phyloP scores from a whole-genome alignment of 92 coral and sea anemone species.

The Epizoanthus scotinus region DNA sequence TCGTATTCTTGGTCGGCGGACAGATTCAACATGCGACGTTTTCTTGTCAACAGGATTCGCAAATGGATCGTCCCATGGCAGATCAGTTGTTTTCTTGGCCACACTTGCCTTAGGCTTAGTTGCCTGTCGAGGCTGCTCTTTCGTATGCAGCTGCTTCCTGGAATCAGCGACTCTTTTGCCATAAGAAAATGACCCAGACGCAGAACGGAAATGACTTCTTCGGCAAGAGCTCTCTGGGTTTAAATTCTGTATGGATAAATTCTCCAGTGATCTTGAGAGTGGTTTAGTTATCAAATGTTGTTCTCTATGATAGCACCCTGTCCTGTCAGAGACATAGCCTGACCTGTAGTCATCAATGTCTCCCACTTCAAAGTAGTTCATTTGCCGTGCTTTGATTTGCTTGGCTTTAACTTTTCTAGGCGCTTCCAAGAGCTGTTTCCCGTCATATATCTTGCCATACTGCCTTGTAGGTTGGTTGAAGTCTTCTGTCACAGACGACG shows the following conservation, averaged over 20 bases:
- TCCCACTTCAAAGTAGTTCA: slow-evolving; percentile 64
- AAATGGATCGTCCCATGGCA: slow-evolving; percentile 99
- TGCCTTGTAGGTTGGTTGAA: slow-evolving; percentile 45
- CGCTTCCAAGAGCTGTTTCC: slow-evolving; percentile 53
- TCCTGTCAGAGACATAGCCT: slow-evolving; percentile 48
- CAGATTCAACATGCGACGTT: slow-evolving; percentile 54
- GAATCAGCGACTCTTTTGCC: slow-evolving; percentile 44
- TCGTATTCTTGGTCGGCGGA: slow-evolving; percentile 73
- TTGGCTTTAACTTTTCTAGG: slow-evolving; percentile 45
- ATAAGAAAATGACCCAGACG: slow-evolving; percentile 53
- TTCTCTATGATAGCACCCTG: slow-evolving; percentile 40
- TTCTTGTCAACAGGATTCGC: slow-evolving; percentile 95
- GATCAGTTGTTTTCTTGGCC: slow-evolving; percentile 62
- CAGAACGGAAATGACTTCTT: slow-evolving; percentile 60
- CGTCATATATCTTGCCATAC: slow-evolving; percentile 55
- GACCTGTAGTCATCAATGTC: slow-evolving; percentile 67
- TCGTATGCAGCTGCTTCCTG: slow-evolving; percentile 18
- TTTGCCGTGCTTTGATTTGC: slow-evolving; percentile 55
- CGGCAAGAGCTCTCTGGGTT: slow-evolving; percentile 42
- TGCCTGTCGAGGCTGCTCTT: slow-evolving; percentile 52
- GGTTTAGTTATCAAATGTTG: slow-evolving; percentile 64
- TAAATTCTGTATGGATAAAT: slow-evolving; percentile 49
- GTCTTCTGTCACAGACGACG: slow-evolving; percentile 74
- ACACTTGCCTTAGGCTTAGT: slow-evolving; percentile 41
- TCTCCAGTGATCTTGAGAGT: slow-evolving; percentile 80